Conservation (phyloP, 2,797 vertebrate species). For the Rhinoraja longicauda region DNA sequence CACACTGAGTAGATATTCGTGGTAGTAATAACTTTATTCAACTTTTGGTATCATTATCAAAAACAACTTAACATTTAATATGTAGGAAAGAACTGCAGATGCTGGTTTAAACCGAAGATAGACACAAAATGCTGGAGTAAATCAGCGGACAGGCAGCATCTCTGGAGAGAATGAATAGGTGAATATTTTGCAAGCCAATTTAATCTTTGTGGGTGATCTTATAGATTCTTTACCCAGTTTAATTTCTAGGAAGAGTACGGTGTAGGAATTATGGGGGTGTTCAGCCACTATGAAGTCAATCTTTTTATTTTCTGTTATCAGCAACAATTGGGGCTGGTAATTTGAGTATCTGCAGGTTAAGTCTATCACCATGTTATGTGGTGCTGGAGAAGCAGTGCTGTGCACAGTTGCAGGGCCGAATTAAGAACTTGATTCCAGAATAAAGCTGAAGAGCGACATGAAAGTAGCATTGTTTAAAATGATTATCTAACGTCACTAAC, state of each 20-base stretch:
- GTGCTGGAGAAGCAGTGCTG: not conserved
- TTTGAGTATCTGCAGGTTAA: not conserved
- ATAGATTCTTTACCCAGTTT: not conserved
- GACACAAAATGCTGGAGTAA: too few relatives aligned
- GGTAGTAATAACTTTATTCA: not conserved
- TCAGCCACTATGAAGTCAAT: not conserved
- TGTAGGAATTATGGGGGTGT: not conserved
- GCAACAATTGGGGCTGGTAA: not conserved
- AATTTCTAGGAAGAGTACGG: not conserved
- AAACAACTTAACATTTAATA: not conserved
- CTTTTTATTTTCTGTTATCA: not conserved
- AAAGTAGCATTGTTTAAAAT: not conserved
- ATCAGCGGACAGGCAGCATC: too few relatives aligned
- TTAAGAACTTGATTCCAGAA: not conserved
- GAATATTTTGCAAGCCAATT: not conserved
- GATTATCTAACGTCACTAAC: not conserved
- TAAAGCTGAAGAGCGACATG: not conserved
- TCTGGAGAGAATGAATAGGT: too few relatives aligned
- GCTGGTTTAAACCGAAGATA: too few relatives aligned
- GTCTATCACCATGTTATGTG: not conserved
- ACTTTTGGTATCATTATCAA: not conserved
- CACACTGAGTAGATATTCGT: not conserved
- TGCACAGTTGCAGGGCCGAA: not conserved
- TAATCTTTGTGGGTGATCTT: too few relatives aligned
- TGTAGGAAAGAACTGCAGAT: too few relatives aligned